phyloP scores from a whole-genome alignment of 1,140 invertebrate genomes.

The Catajapyx aquilonaris region DNA sequence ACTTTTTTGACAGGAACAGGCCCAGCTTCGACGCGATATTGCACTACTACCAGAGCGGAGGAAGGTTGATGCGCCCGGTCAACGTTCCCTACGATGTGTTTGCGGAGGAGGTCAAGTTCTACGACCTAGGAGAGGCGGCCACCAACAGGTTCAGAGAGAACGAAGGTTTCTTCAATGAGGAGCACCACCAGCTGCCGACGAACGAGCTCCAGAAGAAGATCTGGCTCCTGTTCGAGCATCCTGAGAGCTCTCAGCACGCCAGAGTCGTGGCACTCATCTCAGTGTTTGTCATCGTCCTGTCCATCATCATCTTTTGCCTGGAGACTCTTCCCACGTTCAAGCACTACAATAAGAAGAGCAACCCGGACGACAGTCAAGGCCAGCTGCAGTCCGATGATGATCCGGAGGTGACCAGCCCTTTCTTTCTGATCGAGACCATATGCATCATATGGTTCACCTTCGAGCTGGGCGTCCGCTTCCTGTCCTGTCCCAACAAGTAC shows the following conservation, averaged over 20 bases:
- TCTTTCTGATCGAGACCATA: slow-evolving; percentile 95
- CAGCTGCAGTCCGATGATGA: slow-evolving; percentile 90
- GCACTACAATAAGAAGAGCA: slow-evolving; percentile 94
- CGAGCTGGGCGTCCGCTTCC: slow-evolving; percentile 93
- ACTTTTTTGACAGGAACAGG: slow-evolving; percentile 98
- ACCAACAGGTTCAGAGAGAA: slow-evolving; percentile 96
- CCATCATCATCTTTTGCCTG: slow-evolving; percentile 99
- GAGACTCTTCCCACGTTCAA: slow-evolving; percentile 99
- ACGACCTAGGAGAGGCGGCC: slow-evolving; percentile 90
- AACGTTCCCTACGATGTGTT: slow-evolving; percentile 97
- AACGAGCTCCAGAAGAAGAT: slow-evolving; percentile 94
- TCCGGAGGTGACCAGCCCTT: slow-evolving; percentile 87
- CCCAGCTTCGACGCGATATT: slow-evolving; percentile 96
- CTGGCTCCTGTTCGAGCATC: slow-evolving; percentile 98
- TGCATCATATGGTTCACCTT: slow-evolving; percentile 98
- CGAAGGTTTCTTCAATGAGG: slow-evolving; percentile 91
- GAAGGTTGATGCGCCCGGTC: slow-evolving; percentile 82
- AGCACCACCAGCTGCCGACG: slow-evolving; percentile 82
- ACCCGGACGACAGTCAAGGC: slow-evolving; percentile 79
- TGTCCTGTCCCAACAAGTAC: slow-evolving; percentile 94
- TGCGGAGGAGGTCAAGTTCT: slow-evolving; percentile 97
- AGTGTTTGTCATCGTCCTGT: slow-evolving; percentile 94
- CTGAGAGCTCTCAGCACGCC: slow-evolving; percentile 95
- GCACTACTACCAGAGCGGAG: slow-evolving; percentile 98
- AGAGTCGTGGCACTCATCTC: slow-evolving; percentile 98